phyloP scores from a whole-genome alignment of 2,113 vertebrate genomes.

The Muscicapa adusta region DNA sequence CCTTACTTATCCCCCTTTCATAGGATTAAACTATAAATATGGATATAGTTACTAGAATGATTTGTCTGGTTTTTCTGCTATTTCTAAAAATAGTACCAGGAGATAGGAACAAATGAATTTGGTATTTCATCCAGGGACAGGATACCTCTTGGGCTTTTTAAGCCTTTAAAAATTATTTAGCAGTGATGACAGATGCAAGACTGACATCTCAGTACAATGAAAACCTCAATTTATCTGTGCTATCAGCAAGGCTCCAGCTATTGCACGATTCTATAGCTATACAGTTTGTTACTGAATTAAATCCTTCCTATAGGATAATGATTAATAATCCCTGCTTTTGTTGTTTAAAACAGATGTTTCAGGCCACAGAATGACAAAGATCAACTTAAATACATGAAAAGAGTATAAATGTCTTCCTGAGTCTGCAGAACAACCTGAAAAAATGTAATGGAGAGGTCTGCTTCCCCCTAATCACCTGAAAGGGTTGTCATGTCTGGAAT shows the following conservation, averaged over 20 bases:
- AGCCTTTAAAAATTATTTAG: constrained; percentile 31
- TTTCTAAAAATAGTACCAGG: constrained; percentile 13
- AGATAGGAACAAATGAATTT: neutral
- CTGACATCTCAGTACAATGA: constrained; percentile 12
- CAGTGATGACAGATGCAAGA: neutral
- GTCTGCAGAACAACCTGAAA: constrained; percentile 28
- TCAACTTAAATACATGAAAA: constrained; percentile 9
- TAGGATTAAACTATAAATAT: neutral
- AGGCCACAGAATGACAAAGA: neutral
- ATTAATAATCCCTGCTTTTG: constrained; percentile 25
- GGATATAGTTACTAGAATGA: neutral
- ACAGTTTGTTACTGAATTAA: constrained; percentile 13
- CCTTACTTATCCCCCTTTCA: neutral
- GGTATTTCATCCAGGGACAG: neutral
- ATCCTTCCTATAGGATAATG: constrained; percentile 1
- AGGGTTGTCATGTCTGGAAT: constrained; percentile 11
- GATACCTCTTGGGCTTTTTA: constrained; percentile 9
- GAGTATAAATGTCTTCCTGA: neutral
- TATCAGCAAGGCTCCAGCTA: constrained; percentile 16
- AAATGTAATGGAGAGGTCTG: neutral
- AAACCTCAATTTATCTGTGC: neutral
- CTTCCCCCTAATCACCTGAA: constrained; percentile 2
- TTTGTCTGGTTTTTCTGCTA: neutral
- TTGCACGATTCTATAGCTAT: neutral
- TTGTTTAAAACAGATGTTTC: constrained; percentile 27